These are phyloP conservation scores for Steinernema scapterisci DNA, from an alignment of 2,888 invertebrate species.

Conservation along the genomic window DNA sequence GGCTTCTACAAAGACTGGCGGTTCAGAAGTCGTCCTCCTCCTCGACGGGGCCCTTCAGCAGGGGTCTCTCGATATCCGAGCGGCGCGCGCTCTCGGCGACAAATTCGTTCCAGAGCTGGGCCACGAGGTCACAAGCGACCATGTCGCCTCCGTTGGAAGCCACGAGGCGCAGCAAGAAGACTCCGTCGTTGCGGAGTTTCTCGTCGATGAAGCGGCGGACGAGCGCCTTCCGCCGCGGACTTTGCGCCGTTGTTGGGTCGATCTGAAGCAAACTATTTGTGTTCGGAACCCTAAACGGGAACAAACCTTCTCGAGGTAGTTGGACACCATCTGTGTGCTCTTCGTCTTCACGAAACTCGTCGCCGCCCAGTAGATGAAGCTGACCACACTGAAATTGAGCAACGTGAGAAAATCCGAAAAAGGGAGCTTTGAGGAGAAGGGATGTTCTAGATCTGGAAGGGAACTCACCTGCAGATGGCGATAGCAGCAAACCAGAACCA, in stretches of 20 bases:
- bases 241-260: constrained; percentile 47
- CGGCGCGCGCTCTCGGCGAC: constrained; percentile 32
- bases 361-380: constrained; percentile 55
- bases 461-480: constrained; percentile 45
- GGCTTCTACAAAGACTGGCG: neutral
- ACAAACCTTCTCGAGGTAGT: constrained; percentile 54
- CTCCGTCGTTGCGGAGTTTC: constrained; percentile 60
- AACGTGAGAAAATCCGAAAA: constrained; percentile 1
- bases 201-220: constrained; percentile 52
- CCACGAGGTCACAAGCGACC: constrained; percentile 54
- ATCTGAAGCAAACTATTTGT: constrained; percentile 40
- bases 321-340: constrained; percentile 45
- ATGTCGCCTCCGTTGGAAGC: constrained; percentile 55
- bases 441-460: neutral
- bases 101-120: constrained; percentile 59
- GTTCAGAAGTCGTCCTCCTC: constrained; percentile 30
- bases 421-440: no score
- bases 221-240: constrained; percentile 41
- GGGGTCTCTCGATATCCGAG: neutral
- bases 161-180: constrained; percentile 60
- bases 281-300: neutral
- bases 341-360: constrained; percentile 40
- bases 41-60: constrained; percentile 19
- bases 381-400: constrained; percentile 42
- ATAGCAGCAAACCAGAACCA: constrained; percentile 67